Percentiles rank a stretch among this genome's conserved stretches.
phyloP scores from a whole-genome alignment of 2,113 vertebrate genomes.

The Gnathonemus echidnorhynchus region DNA sequence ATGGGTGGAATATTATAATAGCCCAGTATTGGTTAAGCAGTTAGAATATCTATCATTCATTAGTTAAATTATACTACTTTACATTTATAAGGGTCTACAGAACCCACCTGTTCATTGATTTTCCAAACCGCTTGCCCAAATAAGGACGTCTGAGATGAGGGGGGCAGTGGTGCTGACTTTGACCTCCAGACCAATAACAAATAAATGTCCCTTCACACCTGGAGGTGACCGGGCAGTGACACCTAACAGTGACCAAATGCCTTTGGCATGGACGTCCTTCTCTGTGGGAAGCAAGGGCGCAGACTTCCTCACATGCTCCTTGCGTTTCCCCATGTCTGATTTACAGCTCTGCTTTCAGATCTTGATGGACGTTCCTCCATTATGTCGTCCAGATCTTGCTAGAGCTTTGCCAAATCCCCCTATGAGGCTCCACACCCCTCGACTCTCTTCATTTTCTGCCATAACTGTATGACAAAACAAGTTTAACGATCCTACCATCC shows the following conservation, averaged over 20 bases:
- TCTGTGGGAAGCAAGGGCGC: not conserved
- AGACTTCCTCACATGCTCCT: slow-evolving; percentile 20
- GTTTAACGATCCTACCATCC: not conserved
- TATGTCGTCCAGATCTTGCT: not conserved
- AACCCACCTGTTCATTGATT: not conserved
- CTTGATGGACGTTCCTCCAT: not conserved
- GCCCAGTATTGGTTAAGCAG: not conserved
- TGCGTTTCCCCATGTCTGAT: slow-evolving; percentile 25
- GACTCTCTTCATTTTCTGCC: not conserved
- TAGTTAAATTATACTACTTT: not conserved
- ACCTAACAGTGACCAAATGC: slow-evolving; percentile 36
- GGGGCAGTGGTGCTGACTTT: slow-evolving; percentile 21
- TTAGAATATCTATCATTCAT: not conserved
- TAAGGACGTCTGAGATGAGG: not conserved
- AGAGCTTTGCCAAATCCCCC: not conserved
- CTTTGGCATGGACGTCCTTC: slow-evolving; percentile 16
- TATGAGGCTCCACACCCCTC: not conserved
- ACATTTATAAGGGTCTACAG: not conserved
- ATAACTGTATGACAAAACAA: not conserved
- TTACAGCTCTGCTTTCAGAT: not conserved
- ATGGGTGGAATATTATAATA: not conserved
- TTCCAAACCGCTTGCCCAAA: not conserved
- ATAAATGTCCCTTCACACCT: slow-evolving; percentile 1
- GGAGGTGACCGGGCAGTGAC: slow-evolving; percentile 29
- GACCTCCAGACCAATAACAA: slow-evolving; percentile 23